Evolutionary conservation across 2,888 invertebrate species (phyloP), one percentile per base, ranked within the genome.

Genomic region (Drosophila macrospina): DNA sequence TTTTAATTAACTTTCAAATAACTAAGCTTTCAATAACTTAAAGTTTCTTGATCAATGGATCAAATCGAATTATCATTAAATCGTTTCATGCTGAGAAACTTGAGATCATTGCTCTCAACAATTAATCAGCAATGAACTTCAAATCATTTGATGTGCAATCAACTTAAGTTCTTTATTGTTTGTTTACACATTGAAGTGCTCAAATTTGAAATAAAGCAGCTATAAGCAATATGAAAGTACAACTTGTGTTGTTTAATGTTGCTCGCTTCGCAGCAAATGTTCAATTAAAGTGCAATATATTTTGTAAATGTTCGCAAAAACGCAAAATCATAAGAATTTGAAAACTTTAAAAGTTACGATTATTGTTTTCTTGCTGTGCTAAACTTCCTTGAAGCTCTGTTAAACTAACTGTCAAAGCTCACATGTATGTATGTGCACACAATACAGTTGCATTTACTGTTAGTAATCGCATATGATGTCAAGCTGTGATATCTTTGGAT

Each of bases 391-490:
- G 11, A n/a, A 30, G 16, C 26, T 10, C 10, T 20, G 20, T 37
- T 47, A 47, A 13, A 57, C 20, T n/a, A 59, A 48, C 28, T 50
- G 13, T 16, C 16, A 39, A 36, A 28, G 26, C 20, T 20, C 10
- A 11, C n/a, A n/a, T n/a, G n/a, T n/a, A n/a, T n/a, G n/a, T n/a
- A n/a, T n/a, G n/a, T n/a, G n/a, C n/a, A n/a, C 36, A 11, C 44
- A 20, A 30, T 37, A 37, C 20, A 57, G 47, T 47, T 39, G 41
- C 32, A 26, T 62, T 39, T 47, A 15, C 11, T 42, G 36, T 20
- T 1, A 20, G 36, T 56, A 67, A 56, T 67, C 50, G 44, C 28
- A 30, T 56, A 44, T 32, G 56, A 44, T 32, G 50, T 68, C 69
- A 51, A 51, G 6, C 51, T 50, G 37, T 47, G n/a, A 47, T 15